phyloP scores from a whole-genome alignment of 2,113 vertebrate genomes.

The Symphodus melops region DNA sequence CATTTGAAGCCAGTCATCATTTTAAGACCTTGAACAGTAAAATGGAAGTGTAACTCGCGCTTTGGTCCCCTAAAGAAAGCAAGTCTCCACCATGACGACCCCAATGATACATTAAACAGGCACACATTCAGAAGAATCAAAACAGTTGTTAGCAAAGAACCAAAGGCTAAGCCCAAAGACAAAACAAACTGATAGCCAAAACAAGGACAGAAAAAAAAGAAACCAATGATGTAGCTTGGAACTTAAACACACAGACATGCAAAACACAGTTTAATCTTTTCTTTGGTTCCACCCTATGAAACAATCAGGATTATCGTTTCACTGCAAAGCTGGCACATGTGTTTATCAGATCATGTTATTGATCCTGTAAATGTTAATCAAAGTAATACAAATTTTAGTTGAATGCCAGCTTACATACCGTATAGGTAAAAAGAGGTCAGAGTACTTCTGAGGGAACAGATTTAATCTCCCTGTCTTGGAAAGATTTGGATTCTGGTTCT shows the following conservation, averaged over 20 bases:
- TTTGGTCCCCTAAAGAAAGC: too few relatives aligned
- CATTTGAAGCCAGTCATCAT: too few relatives aligned
- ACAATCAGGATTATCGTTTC: constrained; percentile 24
- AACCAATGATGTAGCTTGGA: constrained; percentile 37
- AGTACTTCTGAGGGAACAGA: constrained; percentile 11
- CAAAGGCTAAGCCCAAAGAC: constrained; percentile 53
- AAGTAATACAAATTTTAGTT: constrained; percentile 38
- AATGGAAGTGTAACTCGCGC: too few relatives aligned
- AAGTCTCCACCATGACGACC: too few relatives aligned
- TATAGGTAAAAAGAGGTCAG: constrained; percentile 29
- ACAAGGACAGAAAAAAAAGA: constrained; percentile 45
- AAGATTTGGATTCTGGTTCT: constrained; percentile 8
- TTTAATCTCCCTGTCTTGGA: constrained; percentile 20
- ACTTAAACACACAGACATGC: constrained; percentile 4
- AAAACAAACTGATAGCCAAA: constrained; percentile 69
- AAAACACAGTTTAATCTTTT: constrained; percentile 47
- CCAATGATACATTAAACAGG: not conserved
- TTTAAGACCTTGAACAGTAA: too few relatives aligned
- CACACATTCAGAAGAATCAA: constrained; percentile 29
- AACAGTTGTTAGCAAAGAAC: constrained; percentile 24
- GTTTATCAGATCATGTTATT: constrained; percentile 45
- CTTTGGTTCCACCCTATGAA: constrained; percentile 35
- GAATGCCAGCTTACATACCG: constrained; percentile 41
- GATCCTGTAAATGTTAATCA: constrained; percentile 60
- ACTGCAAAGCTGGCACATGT: constrained; percentile 20